These are phyloP conservation scores for Enoplolaimus lenunculus DNA, from an alignment of 2,888 invertebrate species.

Conservation along the genomic window DNA sequence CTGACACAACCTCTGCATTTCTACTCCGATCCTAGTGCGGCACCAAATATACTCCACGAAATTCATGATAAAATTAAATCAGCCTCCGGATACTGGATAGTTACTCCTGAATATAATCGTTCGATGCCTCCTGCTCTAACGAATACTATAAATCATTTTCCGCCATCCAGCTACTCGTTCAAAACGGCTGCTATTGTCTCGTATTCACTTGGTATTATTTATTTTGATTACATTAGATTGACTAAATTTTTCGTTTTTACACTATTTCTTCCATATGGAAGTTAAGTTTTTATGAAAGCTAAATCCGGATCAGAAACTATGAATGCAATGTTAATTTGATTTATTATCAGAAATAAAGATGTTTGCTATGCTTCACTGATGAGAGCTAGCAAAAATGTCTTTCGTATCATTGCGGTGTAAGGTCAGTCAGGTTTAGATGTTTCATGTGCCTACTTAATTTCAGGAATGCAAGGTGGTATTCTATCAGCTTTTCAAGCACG, in stretches of 20 bases:
- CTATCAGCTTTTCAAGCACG: not conserved
- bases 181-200: constrained; percentile 38
- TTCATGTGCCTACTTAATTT: too few species aligned
- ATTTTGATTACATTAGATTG: not conserved
- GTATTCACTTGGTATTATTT: constrained; percentile 37
- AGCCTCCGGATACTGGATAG: constrained; percentile 44
- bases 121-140: constrained; percentile 43
- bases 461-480: not conserved
- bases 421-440: too few species aligned
- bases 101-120: constrained; percentile 41
- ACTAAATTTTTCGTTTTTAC: not conserved
- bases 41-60: constrained; percentile 37
- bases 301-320: too few species aligned
- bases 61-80: constrained; percentile 32
- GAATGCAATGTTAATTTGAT: too few species aligned
- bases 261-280: too few species aligned
- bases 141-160: constrained; percentile 45
- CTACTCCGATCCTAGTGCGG: constrained; percentile 30
- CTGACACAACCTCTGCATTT: constrained; percentile 38
- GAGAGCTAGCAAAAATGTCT: too few species aligned
- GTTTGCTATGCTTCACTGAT: too few species aligned
- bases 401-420: too few species aligned
- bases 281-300: too few species aligned
- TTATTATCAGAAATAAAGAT: too few species aligned
- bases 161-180: constrained; percentile 41